Evolutionary conservation across 1,140 invertebrate species (phyloP).

Genomic region (Hylaeus anthracinus): DNA sequence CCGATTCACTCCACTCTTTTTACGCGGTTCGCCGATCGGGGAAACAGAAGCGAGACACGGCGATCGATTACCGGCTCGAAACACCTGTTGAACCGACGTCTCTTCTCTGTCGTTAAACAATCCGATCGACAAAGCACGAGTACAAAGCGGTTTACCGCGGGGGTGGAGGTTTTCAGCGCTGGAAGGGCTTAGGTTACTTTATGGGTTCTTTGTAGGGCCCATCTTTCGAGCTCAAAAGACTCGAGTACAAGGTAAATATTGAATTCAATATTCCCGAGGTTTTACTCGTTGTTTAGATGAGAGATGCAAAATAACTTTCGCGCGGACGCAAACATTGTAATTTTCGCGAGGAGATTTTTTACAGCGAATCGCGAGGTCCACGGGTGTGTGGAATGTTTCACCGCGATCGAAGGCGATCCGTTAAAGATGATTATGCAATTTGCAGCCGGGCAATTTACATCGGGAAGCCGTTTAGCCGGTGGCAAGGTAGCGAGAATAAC

Average conservation of each 20-base stretch:
- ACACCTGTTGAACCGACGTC: slow-evolving; percentile 47
- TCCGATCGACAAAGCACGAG: background rate
- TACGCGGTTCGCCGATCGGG: background rate
- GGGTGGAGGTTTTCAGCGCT: too few species aligned
- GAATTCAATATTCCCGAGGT: too few species aligned
- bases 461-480: slow-evolving; percentile 54
- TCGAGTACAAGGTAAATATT: too few species aligned
- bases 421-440: slow-evolving; percentile 64
- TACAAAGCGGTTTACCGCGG: too few species aligned
- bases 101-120: slow-evolving; percentile 15
- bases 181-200: too few species aligned
- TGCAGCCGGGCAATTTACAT: slow-evolving; percentile 58
- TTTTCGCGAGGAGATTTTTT: background rate
- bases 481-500: slow-evolving; percentile 64
- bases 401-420: slow-evolving; percentile 38
- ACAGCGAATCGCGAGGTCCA: background rate
- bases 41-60: slow-evolving; percentile 36
- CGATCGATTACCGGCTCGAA: slow-evolving; percentile 45
- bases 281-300: too few species aligned
- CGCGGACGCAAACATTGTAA: background rate
- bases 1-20: slow-evolving; percentile 51
- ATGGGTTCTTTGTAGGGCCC: too few species aligned
- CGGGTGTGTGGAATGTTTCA: background rate
- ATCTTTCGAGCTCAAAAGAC: too few species aligned
- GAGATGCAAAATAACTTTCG: too few species aligned